phyloP scores from a whole-genome alignment of 2,888 invertebrate species.

The Strigamia transsilvanica region DNA sequence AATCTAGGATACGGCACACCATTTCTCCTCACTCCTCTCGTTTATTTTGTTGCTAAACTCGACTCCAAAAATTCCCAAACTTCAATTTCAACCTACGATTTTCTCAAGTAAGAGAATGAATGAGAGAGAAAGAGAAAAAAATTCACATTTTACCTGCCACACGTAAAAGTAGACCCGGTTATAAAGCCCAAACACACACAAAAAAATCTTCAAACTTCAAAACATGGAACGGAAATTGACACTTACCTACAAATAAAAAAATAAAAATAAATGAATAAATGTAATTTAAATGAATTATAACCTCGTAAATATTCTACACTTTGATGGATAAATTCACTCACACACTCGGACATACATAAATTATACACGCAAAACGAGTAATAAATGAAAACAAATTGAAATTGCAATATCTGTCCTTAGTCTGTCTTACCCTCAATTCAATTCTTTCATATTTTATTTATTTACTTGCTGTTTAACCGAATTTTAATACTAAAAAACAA shows the following conservation, averaged over 20 bases:
- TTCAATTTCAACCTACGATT: slow-evolving; percentile 2
- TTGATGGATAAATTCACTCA: slow-evolving; percentile 21
- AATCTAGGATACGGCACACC: slow-evolving; percentile 26
- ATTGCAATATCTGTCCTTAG: not conserved
- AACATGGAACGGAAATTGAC: slow-evolving; percentile 1
- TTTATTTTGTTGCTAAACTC: slow-evolving; percentile 31
- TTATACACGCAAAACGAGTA: slow-evolving; percentile 12
- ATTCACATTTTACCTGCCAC: slow-evolving; percentile 28
- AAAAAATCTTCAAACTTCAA: slow-evolving; percentile 28
- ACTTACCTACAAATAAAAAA: slow-evolving; percentile 17
- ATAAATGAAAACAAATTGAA: not conserved
- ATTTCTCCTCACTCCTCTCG: slow-evolving; percentile 35
- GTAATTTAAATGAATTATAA: slow-evolving; percentile 10
- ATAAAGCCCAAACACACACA: not conserved
- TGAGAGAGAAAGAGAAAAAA: not conserved
- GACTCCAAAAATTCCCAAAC: not conserved
- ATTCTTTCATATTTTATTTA: not conserved
- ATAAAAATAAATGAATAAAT: not conserved
- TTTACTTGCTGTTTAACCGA: too few species aligned
- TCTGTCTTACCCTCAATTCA: slow-evolving; percentile 7
- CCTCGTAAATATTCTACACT: slow-evolving; percentile 25
- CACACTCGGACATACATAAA: not conserved
- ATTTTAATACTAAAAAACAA: too few species aligned
- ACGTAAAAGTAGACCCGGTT: slow-evolving; percentile 14
- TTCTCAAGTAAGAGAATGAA: slow-evolving; percentile 2